Evolutionary conservation across 2,113 vertebrate species (phyloP), one percentile per base, ranked within the genome.

Genomic region (Phasianus colchicus): DNA sequence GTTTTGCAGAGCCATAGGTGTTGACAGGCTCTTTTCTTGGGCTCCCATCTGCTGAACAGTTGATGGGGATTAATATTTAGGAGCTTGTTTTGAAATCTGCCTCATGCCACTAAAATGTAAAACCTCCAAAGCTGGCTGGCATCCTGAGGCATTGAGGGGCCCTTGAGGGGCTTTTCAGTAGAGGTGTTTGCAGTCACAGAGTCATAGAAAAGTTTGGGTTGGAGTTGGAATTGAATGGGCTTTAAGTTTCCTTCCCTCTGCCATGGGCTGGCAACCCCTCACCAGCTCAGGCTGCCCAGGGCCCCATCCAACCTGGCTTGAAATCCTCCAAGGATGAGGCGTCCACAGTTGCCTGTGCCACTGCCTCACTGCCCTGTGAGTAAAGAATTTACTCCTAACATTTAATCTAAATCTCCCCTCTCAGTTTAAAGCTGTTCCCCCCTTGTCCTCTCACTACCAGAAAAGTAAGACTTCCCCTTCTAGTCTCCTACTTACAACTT

Each of bases 71-170:
- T 92, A 90, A 67, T 86, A 70, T 0, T n/a, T 92, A 87, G 86
- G 86, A 95, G 36, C 93, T 93, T 7, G 9, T 30, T 90, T 74
- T 7, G 13, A 94, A 93, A 88, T 96, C 86, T 96, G 90, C 83
- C 88, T 95, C 86, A 95, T 93, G 90, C 88, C 85, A 91, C 0
- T 92, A 88, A 96, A 97, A 95, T 96, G 76, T 92, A 95, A 95
- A 95, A 78, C 88, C 36, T 95, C 42, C 34, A 20, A 64, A 95
- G 54, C 83, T 97, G 93, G 88, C 90, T 94, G 91, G 58, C 73
- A 86, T 94, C 93, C 93, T 92, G 80, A 72, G 83, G 73, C 85
- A 92, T 52, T 1, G 24, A 93, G 95, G 89, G 93, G 95, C 91
- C 93, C 77, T 78, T 86, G 80, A 96, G 88, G 90, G 91, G 90